Base-by-base conservation (phyloP, 2,797 vertebrate genomes). In the Xenops minutus region DNA sequence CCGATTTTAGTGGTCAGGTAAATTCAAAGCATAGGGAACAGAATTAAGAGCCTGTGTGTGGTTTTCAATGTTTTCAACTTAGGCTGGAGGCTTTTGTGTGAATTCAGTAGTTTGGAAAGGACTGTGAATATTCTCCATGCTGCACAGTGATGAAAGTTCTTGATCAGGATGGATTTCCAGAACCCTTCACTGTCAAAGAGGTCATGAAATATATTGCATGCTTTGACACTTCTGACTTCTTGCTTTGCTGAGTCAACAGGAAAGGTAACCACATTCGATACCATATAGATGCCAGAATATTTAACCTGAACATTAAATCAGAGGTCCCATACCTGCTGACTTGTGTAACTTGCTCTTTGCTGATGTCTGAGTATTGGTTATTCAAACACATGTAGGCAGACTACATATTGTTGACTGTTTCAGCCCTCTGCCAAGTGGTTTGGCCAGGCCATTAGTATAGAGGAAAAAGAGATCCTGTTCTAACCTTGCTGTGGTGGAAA, bases 401-500 rank as follows among this genome's bases (percentile, higher is more conserved):
- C 56, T 56, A 72, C 37, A 9, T 89, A 64, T 64, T 89, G 91
- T 66, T 7, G 54, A 89, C 56, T 75, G 27, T 85, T 91, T 80
- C 79, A 90, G 24, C 24, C 43, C 6, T 14, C 56, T 94, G 79
- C 62, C 73, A 75, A 78, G 58, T 72, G 51, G 7, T 68, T 91
- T 92, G 69, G 20, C 64, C 41, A 54, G 82, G 26, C 85, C 79
- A 94, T 96, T 95, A 95, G 24, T 39, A 62, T 1, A 85, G 75
- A 49, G 49, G 27, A 16, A 67, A 95, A 74, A 88, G 39, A 84
- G 51, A 18, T 89, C 34, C 79, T 88, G 46, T 61, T 78, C 37
- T 96, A 94, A 94, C 76, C 44, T 88, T 78, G 17, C 32, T 56
- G 36, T 54, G 16, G 62, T 92, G 94, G 94, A 96, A 96, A 96